Evolutionary conservation across 2,113 vertebrate genomes (phyloP), one percentile per base, ranked within the genome.

Genomic region (Aegotheles bennettii): DNA sequence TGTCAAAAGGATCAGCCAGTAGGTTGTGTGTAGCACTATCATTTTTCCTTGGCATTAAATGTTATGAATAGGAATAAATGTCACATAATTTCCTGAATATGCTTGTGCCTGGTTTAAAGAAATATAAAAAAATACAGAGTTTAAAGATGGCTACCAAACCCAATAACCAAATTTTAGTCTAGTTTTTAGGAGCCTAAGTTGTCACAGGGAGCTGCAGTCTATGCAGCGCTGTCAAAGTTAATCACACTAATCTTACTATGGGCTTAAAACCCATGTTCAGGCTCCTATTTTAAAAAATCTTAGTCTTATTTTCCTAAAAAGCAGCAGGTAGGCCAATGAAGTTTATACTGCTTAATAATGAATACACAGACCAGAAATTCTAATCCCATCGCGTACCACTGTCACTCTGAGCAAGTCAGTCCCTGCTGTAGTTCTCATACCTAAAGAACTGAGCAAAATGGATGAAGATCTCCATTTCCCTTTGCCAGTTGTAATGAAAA

Each of bases 1-100:
- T 64, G 64, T 68, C 95, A 90, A 85, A 83, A 86, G 69, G 81
- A 88, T 94, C 80, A 92, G 54, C 33, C 73, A 84, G 65, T 92
- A 90, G 83, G 35, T 84, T 93, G 54, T 64, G 68, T 80, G 42
- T 15, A 28, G 36, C 84, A 83, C 70, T 89, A 80, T 74, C 54
- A 40, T 50, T 82, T 92, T 94, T 64, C 67, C 87, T 64, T 88
- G 90, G 65, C 74, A 84, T 90, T 84, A 84, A 84, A 74, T 2
- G 2, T 73, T 74, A 86, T 74, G 80, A 95, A 93, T 87, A 89
- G 28, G 16, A 60, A 74, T 82, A 85, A 85, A 91, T 91, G 51
- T 64, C 54, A 78, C 45, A 85, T 77, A 57, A 74, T 91, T 90
- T 93, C 73, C 65, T 74, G 48, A 64, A 69, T 74, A 83, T 69